These are phyloP conservation scores for Laodelphax striatellus DNA, from an alignment of 1,140 invertebrate genomes.

Conservation along the genomic window DNA sequence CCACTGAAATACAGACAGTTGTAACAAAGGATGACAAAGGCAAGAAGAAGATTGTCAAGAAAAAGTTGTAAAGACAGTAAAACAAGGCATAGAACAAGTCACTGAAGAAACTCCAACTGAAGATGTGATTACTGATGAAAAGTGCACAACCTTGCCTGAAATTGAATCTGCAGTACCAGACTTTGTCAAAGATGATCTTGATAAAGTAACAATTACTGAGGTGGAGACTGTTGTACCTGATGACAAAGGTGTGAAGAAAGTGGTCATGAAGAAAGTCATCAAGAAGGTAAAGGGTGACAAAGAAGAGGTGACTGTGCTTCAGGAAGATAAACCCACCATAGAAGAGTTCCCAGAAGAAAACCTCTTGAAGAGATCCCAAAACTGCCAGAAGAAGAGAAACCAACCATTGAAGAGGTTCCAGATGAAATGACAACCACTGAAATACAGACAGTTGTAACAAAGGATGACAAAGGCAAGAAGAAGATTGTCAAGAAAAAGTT, in stretches of 20 bases:
- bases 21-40: too few species aligned
- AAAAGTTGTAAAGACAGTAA: too few species aligned
- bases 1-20: too few species aligned
- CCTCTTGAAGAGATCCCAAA: too few species aligned
- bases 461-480: background rate
- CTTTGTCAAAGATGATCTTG: background rate
- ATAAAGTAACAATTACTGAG: conserved; percentile 9
- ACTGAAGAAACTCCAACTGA: conserved; percentile 14
- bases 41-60: too few species aligned
- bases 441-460: background rate
- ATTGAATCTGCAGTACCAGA: conserved; percentile 5
- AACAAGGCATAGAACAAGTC: conserved; percentile 26
- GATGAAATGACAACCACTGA: too few species aligned
- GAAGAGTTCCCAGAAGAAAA: too few species aligned
- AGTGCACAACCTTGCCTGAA: background rate
- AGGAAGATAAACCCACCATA: too few species aligned
- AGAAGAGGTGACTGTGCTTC: conserved; percentile 19
- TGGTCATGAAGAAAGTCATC: conserved; percentile 26
- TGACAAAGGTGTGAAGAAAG: conserved; percentile 15
- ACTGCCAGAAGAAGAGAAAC: too few species aligned
- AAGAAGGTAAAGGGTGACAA: conserved; percentile 21
- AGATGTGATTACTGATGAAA: conserved; percentile 11
- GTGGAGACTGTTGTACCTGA: conserved; percentile 22
- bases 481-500: conserved; percentile 12
- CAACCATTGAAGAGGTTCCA: too few species aligned